phyloP scores from a whole-genome alignment of 2,113 vertebrate genomes.

The Mobula hypostoma region DNA sequence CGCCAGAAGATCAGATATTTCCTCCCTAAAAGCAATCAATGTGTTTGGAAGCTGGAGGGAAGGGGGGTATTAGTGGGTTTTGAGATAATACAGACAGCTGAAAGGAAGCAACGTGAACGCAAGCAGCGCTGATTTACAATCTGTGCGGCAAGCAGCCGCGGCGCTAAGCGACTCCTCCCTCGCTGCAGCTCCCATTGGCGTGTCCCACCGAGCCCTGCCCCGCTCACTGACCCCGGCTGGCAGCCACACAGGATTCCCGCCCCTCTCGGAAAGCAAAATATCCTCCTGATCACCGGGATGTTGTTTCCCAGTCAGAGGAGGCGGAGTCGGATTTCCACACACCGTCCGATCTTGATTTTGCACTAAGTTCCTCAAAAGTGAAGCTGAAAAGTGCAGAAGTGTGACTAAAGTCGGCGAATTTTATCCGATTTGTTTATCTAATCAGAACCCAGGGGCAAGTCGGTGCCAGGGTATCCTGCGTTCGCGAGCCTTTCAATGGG shows the following conservation, averaged over 20 bases:
- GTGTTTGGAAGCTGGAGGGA: background rate
- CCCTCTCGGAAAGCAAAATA: background rate
- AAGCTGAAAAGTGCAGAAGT: background rate
- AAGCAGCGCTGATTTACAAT: too few species aligned
- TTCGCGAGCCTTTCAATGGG: conserved; percentile 40
- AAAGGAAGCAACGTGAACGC: background rate
- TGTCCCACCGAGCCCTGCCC: background rate
- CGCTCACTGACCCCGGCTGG: background rate
- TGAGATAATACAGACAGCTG: too few species aligned
- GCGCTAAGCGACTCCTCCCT: background rate
- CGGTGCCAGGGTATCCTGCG: background rate
- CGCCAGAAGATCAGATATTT: background rate
- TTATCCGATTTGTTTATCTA: background rate
- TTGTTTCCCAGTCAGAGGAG: background rate
- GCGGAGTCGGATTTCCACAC: background rate
- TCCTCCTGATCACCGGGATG: background rate
- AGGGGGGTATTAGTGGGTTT: background rate
- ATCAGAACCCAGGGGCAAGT: background rate
- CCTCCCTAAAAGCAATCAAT: background rate
- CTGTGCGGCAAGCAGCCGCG: background rate
- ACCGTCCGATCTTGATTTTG: background rate
- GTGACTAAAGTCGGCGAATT: background rate
- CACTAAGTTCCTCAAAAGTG: background rate
- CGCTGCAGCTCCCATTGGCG: background rate
- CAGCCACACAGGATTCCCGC: background rate